A percentile compares a stretch with the other conserved stretches of the same genome.
phyloP scores from a whole-genome alignment of 2,113 vertebrate species.

The Desmodus rotundus region DNA sequence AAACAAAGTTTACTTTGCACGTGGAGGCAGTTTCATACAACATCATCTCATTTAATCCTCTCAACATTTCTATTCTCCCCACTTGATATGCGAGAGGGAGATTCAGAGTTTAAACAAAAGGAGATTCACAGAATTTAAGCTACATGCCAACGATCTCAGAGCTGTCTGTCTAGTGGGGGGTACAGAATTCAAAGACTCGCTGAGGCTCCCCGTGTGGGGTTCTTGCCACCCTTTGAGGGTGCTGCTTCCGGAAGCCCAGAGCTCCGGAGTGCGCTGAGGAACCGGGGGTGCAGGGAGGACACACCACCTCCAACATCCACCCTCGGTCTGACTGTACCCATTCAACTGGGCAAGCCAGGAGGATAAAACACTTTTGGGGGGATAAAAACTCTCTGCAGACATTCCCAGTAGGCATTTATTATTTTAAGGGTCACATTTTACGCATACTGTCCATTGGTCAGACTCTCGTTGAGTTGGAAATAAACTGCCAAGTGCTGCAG shows the following conservation, averaged over 20 bases:
- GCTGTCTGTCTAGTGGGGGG: not conserved
- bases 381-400: not conserved
- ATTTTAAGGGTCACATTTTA: not conserved
- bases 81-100: not conserved
- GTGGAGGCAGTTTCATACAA: not conserved
- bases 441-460: not conserved
- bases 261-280: not conserved
- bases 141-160: not conserved
- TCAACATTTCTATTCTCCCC: not conserved
- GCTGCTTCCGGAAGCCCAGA: not conserved
- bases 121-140: not conserved
- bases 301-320: not conserved
- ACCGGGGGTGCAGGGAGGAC: not conserved
- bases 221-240: accelerated
- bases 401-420: not conserved
- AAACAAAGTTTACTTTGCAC: not conserved
- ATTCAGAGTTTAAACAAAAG: not conserved
- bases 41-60: not conserved
- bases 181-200: not conserved
- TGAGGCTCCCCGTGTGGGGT: not conserved
- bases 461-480: not conserved
- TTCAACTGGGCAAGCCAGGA: not conserved
- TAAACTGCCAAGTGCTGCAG: not conserved
- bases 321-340: too few relatives aligned
- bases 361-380: not conserved